phyloP scores from a whole-genome alignment of 2,797 vertebrate genomes.

The Acropternis orthonyx region DNA sequence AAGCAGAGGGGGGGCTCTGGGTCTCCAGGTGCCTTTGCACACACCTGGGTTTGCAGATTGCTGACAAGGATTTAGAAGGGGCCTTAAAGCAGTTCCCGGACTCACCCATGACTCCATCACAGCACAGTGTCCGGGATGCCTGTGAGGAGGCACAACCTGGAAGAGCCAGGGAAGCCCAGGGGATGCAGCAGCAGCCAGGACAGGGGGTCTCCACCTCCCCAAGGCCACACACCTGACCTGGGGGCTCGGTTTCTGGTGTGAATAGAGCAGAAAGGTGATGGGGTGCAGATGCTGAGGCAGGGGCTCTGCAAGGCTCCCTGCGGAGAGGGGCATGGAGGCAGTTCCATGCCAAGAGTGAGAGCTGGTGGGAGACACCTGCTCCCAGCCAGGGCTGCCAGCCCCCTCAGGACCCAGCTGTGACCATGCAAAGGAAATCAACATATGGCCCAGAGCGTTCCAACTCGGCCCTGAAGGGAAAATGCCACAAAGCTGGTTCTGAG shows the following conservation, averaged over 20 bases:
- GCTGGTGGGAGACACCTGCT: background rate
- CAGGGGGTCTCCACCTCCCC: background rate
- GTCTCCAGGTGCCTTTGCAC: background rate
- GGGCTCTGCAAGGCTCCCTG: background rate
- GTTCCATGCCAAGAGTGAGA: background rate
- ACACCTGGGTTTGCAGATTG: too few relatives aligned
- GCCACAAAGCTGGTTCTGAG: background rate
- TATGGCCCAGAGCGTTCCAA: background rate
- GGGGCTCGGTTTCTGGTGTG: background rate
- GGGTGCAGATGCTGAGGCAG: background rate
- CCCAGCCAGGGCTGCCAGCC: background rate
- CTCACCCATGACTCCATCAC: background rate
- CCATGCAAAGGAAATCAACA: background rate
- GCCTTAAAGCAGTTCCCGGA: background rate
- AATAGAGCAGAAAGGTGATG: background rate
- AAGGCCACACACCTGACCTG: too few relatives aligned
- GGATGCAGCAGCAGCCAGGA: background rate
- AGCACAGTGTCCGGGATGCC: accelerated
- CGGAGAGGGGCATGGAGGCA: background rate
- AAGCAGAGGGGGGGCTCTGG: background rate
- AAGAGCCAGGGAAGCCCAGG: background rate
- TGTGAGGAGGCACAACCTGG: background rate
- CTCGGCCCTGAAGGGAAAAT: background rate
- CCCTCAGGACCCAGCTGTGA: background rate
- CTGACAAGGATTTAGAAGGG: background rate